These are phyloP conservation scores for Volucella zonaria DNA, from an alignment of 2,888 invertebrate genomes.

Conservation along the genomic window DNA sequence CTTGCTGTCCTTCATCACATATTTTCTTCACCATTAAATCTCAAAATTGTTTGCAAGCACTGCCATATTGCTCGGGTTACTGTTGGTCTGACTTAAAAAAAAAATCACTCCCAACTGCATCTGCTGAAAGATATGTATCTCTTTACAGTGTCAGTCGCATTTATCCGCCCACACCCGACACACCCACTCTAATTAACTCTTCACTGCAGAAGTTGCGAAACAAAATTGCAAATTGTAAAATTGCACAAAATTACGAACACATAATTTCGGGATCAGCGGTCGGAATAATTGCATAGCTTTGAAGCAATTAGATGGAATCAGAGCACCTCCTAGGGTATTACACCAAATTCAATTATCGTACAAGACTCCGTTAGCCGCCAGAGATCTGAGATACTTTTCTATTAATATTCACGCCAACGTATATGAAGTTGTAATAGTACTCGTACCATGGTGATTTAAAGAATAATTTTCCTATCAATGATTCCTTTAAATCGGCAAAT, in stretches of 20 bases:
- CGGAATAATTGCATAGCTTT: constrained; percentile 53
- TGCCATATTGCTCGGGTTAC: neutral
- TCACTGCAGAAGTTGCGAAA: neutral
- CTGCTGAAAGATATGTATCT: neutral
- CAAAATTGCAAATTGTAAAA: constrained; percentile 10
- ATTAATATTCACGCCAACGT: neutral
- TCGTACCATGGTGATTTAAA: neutral
- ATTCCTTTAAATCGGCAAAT: neutral
- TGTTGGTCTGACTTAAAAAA: too few species aligned
- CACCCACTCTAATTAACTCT: constrained; percentile 11
- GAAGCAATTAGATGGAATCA: constrained; percentile 64
- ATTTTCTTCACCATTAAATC: neutral
- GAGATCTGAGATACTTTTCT: constrained; percentile 15
- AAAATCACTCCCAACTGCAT: neutral
- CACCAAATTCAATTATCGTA: constrained; percentile 57
- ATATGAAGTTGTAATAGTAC: neutral
- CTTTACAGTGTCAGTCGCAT: neutral
- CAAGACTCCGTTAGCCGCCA: constrained; percentile 9
- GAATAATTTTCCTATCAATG: constrained; percentile 12
- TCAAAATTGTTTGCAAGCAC: neutral
- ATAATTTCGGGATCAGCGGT: constrained; percentile 43
- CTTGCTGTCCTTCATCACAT: too few species aligned
- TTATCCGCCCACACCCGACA: neutral
- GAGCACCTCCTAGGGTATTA: constrained; percentile 52
- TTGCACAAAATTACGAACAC: constrained; percentile 34